Base-by-base conservation (phyloP, 2,113 vertebrate genomes). In the Rostratula benghalensis region DNA sequence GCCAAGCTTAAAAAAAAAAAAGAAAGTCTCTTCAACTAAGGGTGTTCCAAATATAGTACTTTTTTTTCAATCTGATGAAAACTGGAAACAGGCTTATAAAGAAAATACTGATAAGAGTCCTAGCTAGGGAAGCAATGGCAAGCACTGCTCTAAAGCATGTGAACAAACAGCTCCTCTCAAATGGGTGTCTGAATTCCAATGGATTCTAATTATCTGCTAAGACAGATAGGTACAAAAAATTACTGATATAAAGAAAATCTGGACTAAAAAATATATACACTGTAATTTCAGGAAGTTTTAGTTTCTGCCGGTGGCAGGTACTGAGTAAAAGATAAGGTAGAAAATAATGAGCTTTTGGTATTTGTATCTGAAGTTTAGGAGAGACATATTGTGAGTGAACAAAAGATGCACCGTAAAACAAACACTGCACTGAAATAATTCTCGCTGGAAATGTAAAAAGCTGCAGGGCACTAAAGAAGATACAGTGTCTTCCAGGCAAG, bases 311-410 rank as follows among this genome's bases (percentile, higher is more conserved):
- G 39, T 83, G 77, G 61, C 50, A 79, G 39, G 33, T 28, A 39
- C 48, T 27, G 11, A 33, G 65, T 60, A 65, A 64, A 86, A 93
- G 63, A 85, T 90, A 93, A 80, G 60, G 59, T n/a, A 28, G 80
- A 61, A 92, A 92, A 93, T 95, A 86, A 94, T 79, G 75, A 95
- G 82, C 45, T 76, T 94, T 91, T 90, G 24, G 64, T 87, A 37
- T 81, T 95, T 82, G 64, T 76, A 74, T 64, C 51, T 78, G 57
- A 75, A 86, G 33, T 78, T 94, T 60, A 19, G 10, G 68, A 89
- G 77, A 41, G 65, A 74, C 31, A 8, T 56, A 75, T 69, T 90
- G 71, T 87, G 78, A 76, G 65, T 39, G 63, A 95, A 54, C 61
- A 90, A 82, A 94, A 77, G 61, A 75, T 82, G 68, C 57, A n/a